Evolutionary conservation across 2,113 vertebrate species (phyloP).

Genomic region (Promerops cafer): DNA sequence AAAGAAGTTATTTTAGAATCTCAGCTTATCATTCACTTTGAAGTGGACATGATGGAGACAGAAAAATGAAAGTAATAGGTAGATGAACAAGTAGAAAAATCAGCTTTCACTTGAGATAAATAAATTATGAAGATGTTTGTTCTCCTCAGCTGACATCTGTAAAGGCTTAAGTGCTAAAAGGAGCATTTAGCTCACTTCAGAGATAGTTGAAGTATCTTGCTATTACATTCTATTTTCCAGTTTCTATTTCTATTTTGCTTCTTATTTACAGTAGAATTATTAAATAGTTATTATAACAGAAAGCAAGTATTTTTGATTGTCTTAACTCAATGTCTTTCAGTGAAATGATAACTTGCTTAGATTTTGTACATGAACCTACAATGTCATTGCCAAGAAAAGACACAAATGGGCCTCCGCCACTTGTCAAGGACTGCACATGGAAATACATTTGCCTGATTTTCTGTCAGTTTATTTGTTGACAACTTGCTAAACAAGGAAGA

Average conservation of each 20-base stretch:
- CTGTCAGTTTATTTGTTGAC: conserved; percentile 31
- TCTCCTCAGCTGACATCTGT: conserved; percentile 26
- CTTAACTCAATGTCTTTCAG: not conserved
- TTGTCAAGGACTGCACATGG: not conserved
- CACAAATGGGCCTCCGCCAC: not conserved
- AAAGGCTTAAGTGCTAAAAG: not conserved
- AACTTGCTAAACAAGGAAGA: conserved; percentile 51
- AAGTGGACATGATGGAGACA: not conserved
- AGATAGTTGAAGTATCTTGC: not conserved
- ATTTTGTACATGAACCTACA: not conserved
- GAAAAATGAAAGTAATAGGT: not conserved
- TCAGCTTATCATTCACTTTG: not conserved
- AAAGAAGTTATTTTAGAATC: not conserved
- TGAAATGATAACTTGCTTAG: not conserved
- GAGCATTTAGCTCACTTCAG: not conserved
- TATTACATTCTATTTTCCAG: not conserved
- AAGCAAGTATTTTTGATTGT: not conserved
- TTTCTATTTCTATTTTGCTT: too few species aligned
- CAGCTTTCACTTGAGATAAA: conserved; percentile 31
- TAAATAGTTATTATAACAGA: conserved; percentile 10
- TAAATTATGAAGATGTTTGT: conserved; percentile 42
- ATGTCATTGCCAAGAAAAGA: not conserved
- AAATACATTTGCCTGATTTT: conserved; percentile 10
- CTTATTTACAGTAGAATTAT: conserved; percentile 14
- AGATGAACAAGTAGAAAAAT: not conserved